A percentile compares a stretch with the other conserved stretches of the same genome.
Conservation (phyloP, 2,113 vertebrate species). For the Pavo muticus region DNA sequence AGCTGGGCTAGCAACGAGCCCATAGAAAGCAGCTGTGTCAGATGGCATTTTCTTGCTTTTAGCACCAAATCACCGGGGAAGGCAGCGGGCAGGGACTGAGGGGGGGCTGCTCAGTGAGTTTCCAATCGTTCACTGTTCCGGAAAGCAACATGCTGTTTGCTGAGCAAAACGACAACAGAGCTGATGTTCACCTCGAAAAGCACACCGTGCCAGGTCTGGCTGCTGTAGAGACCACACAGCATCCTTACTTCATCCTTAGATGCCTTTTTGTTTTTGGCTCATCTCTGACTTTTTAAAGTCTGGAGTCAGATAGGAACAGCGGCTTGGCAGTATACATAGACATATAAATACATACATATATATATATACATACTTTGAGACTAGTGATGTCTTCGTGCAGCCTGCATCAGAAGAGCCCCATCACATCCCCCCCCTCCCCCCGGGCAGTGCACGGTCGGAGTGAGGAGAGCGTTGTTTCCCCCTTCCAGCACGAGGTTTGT, state of each 20-base stretch:
- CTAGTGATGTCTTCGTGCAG: neutral
- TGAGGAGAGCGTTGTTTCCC: neutral
- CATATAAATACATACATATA: neutral
- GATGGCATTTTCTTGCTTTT: accelerated
- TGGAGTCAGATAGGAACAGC: neutral
- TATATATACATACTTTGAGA: neutral
- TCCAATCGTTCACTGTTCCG: neutral
- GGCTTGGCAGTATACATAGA: neutral
- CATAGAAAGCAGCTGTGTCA: neutral
- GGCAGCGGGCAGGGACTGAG: neutral
- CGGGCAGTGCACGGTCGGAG: too few species aligned
- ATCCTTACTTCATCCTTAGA: neutral
- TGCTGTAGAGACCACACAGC: neutral
- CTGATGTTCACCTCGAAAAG: neutral
- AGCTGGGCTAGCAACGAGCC: accelerated
- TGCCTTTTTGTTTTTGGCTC: neutral
- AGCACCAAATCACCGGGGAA: neutral
- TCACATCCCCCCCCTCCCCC: too few species aligned
- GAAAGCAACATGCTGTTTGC: neutral
- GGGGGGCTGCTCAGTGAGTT: neutral
- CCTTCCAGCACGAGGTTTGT: neutral
- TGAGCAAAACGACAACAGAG: neutral
- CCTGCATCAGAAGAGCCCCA: neutral
- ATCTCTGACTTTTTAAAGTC: neutral
- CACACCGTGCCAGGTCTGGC: neutral